Conservation (phyloP, 2,888 invertebrate species). For the Eupithecia subumbrata region DNA sequence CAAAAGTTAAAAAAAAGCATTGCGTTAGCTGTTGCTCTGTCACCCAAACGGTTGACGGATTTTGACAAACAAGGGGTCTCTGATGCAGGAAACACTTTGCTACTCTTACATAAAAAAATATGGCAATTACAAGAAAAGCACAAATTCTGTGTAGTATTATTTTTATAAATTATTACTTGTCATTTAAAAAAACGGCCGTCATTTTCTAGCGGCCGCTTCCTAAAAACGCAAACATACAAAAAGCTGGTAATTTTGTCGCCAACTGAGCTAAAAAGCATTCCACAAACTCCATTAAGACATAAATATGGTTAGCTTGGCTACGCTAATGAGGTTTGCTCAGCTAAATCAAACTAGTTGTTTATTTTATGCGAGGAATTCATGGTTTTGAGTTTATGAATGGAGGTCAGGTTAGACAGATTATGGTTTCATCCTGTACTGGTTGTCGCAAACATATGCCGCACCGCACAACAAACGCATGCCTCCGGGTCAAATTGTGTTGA, state of each 20-base stretch:
- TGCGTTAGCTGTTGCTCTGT: too few relatives aligned
- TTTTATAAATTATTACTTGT: background rate
- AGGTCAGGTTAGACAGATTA: background rate
- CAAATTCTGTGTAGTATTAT: background rate
- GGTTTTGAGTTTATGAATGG: background rate
- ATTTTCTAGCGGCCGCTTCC: background rate
- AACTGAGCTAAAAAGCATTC: constrained; percentile 24
- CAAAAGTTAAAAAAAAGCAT: too few relatives aligned
- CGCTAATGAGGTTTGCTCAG: constrained; percentile 28
- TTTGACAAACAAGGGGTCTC: too few relatives aligned
- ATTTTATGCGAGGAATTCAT: constrained; percentile 7
- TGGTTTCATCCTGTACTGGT: background rate
- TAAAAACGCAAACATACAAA: constrained; percentile 16
- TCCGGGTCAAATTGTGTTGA: background rate
- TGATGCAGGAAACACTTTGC: too few relatives aligned
- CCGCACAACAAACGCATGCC: background rate
- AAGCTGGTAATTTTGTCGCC: constrained; percentile 25
- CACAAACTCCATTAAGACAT: constrained; percentile 23
- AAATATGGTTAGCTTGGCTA: constrained; percentile 15
- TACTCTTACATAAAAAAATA: background rate
- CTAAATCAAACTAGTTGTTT: constrained; percentile 10
- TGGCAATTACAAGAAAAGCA: background rate
- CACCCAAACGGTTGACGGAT: too few relatives aligned
- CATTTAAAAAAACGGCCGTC: background rate
- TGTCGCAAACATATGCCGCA: background rate